Percentiles rank a stretch among this genome's conserved stretches.
These are phyloP conservation scores for Pimephales promelas DNA, from an alignment of 2,113 vertebrate species.

Conservation along the genomic window DNA sequence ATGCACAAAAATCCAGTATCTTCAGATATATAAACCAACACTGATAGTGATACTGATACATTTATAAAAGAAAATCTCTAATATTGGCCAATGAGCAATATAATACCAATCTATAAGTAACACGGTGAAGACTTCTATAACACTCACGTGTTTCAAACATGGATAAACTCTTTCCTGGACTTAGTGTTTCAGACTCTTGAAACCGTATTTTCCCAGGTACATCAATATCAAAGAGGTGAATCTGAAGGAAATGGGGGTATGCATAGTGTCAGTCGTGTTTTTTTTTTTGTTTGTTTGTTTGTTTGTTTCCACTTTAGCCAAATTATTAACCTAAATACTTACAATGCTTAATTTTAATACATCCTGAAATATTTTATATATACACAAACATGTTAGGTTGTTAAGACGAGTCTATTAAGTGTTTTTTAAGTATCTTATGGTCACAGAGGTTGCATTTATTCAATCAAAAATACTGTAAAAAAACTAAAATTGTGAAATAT, in stretches of 20 bases:
- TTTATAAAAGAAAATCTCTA: neutral
- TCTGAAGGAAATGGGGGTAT: slow-evolving; percentile 72
- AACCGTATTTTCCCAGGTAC: slow-evolving; percentile 94
- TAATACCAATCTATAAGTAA: neutral
- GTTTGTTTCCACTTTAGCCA: neutral
- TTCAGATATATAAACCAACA: neutral
- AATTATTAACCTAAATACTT: neutral
- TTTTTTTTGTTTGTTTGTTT: neutral
- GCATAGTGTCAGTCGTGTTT: neutral
- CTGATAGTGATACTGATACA: neutral
- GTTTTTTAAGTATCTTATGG: neutral
- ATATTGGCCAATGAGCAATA: neutral
- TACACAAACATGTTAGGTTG: neutral
- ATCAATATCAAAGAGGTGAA: slow-evolving; percentile 96
- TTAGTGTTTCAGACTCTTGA: slow-evolving; percentile 93
- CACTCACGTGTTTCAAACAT: slow-evolving; percentile 90
- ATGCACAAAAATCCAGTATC: neutral
- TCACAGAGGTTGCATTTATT: neutral
- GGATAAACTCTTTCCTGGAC: slow-evolving; percentile 85
- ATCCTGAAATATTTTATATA: neutral
- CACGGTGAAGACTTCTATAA: no score
- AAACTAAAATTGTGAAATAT: neutral
- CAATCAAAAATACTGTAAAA: neutral
- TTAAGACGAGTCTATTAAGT: neutral
- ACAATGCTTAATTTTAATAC: neutral